phyloP scores from a whole-genome alignment of 2,113 vertebrate genomes.

The Gobiocypris rarus region DNA sequence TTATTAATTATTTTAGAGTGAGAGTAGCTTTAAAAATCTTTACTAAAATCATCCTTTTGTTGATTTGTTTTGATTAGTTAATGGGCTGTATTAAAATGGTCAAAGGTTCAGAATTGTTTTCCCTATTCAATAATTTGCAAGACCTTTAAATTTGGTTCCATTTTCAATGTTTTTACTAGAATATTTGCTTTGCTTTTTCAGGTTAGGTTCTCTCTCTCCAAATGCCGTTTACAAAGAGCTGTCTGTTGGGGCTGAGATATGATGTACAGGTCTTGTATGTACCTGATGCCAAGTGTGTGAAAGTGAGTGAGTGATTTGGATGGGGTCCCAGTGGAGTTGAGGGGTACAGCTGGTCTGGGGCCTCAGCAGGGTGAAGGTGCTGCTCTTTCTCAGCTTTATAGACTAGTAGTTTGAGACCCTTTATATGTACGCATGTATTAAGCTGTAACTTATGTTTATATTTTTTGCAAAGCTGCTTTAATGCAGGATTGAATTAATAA shows the following conservation, averaged over 20 bases:
- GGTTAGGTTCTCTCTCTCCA: constrained; percentile 57
- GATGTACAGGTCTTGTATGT: constrained; percentile 72
- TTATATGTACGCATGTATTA: neutral
- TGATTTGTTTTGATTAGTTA: constrained; percentile 8
- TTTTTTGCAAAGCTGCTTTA: neutral
- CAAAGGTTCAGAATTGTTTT: neutral
- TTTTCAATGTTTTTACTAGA: constrained; percentile 20
- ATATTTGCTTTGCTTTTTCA: constrained; percentile 47
- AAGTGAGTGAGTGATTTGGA: constrained; percentile 40
- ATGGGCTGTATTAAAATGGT: neutral
- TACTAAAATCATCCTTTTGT: neutral
- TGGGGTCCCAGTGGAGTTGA: constrained; percentile 14
- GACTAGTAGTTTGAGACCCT: neutral
- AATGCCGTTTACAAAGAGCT: constrained; percentile 73
- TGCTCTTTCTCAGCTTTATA: constrained; percentile 19
- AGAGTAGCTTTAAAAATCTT: neutral
- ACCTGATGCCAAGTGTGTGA: constrained; percentile 64
- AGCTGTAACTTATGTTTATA: neutral
- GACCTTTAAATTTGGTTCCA: constrained; percentile 3
- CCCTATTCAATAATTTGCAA: neutral
- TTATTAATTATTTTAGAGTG: no score
- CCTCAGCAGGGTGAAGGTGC: constrained; percentile 35
- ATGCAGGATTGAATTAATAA: neutral
- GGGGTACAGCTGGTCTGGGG: constrained; percentile 45
- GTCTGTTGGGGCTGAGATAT: constrained; percentile 72